Base-by-base conservation (phyloP, 2,113 vertebrate genomes). In the Pseudonaja textilis region DNA sequence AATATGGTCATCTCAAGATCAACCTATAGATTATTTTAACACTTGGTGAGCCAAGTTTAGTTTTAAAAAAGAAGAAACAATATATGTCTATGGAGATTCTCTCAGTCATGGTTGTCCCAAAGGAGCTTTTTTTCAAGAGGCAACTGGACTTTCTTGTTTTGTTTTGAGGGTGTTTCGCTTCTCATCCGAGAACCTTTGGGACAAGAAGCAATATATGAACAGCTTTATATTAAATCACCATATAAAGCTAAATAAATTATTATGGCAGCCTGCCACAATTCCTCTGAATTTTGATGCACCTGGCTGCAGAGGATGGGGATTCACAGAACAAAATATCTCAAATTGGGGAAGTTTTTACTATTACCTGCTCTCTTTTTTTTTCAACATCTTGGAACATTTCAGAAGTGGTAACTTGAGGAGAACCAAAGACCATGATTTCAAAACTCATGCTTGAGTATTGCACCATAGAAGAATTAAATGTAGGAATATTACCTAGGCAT, bases 401-500 rank as follows among this genome's bases (percentile, higher is more conserved):
- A 26, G 42, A 91, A 87, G 26, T 61, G 20, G 20, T 3, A 57
- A 23, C 56, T 52, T 92, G 57, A 20, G 20, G 85, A 50, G 50
- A 88, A 69, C 3, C n/a, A 88, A 57, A 50, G 59, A 50, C 5
- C 39, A 42, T 18, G 10, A 85, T 95, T 94, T 90, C 94, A 88
- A 92, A 96, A 81, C 94, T 93, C 6, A 90, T 89, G 50, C 59
- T 87, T 87, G 87, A 93, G 93, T 74, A 85, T 93, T 96, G 96
- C 42, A 5, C 96, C 95, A 94, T 91, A 93, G 95, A 95, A 69
- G 81, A 95, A 95, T 93, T 94, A 88, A 94, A 93, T 90, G 29
- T 93, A 88, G 88, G 90, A 88, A 95, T 96, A 95, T 97, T 98
- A 99, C 99, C 99, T 99, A 55, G 99, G 99, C 99, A 99, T 99